Percentiles rank a stretch among this genome's conserved stretches.
Conservation (phyloP, 2,888 invertebrate species). For the Adineta ricciae region DNA sequence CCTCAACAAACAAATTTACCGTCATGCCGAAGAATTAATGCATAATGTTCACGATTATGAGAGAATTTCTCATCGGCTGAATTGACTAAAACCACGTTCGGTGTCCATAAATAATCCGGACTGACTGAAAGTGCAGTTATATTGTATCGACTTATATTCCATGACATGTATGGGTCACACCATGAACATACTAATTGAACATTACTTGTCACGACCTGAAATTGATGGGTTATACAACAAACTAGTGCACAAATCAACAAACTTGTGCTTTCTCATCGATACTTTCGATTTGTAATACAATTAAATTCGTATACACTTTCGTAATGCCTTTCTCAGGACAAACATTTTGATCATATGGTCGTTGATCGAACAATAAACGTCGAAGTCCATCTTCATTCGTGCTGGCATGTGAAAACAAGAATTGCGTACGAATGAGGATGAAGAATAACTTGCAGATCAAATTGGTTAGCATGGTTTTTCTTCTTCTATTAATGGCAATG, state of each 20-base stretch:
- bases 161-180: conserved; percentile 28
- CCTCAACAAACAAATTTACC: too few relatives aligned
- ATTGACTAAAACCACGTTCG: conserved; percentile 30
- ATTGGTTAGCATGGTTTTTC: too few relatives aligned
- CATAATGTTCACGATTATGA: conserved; percentile 31
- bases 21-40: background rate
- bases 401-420: background rate
- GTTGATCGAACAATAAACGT: background rate
- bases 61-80: conserved; percentile 29
- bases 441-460: background rate
- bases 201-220: background rate
- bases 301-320: background rate
- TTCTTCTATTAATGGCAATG: too few relatives aligned
- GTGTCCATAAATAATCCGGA: conserved; percentile 30
- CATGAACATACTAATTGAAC: conserved; percentile 10
- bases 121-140: conserved; percentile 25
- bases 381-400: background rate
- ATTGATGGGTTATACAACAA: background rate
- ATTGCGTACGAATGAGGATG: background rate
- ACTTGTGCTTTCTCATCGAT: conserved; percentile 11
- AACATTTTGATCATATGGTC: background rate
- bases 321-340: background rate
- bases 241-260: background rate
- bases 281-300: conserved; percentile 19
- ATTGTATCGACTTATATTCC: conserved; percentile 25